These are phyloP conservation scores for Pseudochaenichthys georgianus DNA, from an alignment of 2,797 vertebrate genomes.

Conservation along the genomic window DNA sequence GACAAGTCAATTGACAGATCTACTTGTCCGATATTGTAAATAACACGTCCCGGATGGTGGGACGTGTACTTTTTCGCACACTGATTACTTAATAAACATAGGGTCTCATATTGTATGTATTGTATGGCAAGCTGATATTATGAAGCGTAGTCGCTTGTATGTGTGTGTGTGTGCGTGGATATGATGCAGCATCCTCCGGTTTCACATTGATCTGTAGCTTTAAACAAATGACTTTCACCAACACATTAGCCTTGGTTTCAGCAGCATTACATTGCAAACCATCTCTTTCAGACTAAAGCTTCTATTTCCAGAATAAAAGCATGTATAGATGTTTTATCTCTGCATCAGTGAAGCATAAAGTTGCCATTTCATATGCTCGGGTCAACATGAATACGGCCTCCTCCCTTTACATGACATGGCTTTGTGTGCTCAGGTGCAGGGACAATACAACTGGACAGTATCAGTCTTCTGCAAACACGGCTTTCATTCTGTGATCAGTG, in stretches of 20 bases:
- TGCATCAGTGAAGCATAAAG: conserved; percentile 47
- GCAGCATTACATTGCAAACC: conserved; percentile 24
- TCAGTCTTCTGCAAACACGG: conserved; percentile 42
- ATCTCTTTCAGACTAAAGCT: conserved; percentile 9
- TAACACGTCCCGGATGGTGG: no score
- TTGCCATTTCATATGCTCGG: conserved; percentile 55
- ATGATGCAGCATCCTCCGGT: conserved; percentile 1
- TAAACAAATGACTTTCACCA: conserved; percentile 32
- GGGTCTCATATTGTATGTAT: background rate
- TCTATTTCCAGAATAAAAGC: conserved; percentile 55
- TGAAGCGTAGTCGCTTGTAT: background rate
- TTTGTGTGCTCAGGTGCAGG: conserved; percentile 55
- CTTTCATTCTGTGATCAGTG: conserved; percentile 24
- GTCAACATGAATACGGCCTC: conserved; percentile 51
- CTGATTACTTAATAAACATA: background rate
- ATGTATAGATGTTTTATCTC: conserved; percentile 31
- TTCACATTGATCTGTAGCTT: conserved; percentile 30
- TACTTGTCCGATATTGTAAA: no score
- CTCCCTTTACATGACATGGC: conserved; percentile 10
- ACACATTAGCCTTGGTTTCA: background rate
- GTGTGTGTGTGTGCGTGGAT: background rate
- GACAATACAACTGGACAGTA: conserved; percentile 34
- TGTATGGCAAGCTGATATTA: conserved; percentile 12
- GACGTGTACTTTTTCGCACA: no score
- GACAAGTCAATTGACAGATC: no score